Base-by-base conservation (phyloP, 2,888 invertebrate species). In the Melitaea athalia region DNA sequence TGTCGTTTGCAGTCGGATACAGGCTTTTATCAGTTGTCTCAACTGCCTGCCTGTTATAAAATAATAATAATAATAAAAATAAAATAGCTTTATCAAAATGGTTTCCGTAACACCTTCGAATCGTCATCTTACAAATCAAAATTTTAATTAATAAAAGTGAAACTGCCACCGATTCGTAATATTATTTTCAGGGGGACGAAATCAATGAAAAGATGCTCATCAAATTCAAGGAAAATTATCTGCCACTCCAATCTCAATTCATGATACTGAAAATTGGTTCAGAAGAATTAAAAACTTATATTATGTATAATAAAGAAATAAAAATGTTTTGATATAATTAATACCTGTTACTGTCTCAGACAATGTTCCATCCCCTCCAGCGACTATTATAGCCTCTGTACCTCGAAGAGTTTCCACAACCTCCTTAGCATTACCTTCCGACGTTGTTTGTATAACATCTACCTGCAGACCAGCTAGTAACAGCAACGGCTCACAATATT, bases 361-460 rank as follows among this genome's bases (percentile, higher is more conserved):
- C 0, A 99, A 84, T 0, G 99, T 98, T 0, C 99, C 99, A 94
- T 99, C 98, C 3, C 99, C 99, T 4, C 99, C 99, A 62, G 98
- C 99, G 0, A 99, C 95, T 63, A 99, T 94, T 68, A 99, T 95
- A 49, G 97, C 97, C 90, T 98, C 97, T 0, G 96, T 96, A 8
- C 95, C 94, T 50, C 94, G 94, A 75, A 99, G 91, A 69, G 95
- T 94, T 78, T 96, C 95, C 70, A 98, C 95, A 74, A 97, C 93
- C 71, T 95, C 95, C 80, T 97, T 96, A 0, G 98, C 98, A 87
- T 98, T 97, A 0, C 98, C 98, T 81, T 98, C 97, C 52, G 96
- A 95, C 79, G 97, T 96, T 0, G 98, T 98, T 86, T 96, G 95
- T 31, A 97, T 75, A 0, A 79, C 75, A 50, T 79, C 78, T 8